Evolutionary conservation across 2,888 invertebrate genomes (phyloP), one percentile per base, ranked within the genome.

Genomic region (Cheilosia vulpina): DNA sequence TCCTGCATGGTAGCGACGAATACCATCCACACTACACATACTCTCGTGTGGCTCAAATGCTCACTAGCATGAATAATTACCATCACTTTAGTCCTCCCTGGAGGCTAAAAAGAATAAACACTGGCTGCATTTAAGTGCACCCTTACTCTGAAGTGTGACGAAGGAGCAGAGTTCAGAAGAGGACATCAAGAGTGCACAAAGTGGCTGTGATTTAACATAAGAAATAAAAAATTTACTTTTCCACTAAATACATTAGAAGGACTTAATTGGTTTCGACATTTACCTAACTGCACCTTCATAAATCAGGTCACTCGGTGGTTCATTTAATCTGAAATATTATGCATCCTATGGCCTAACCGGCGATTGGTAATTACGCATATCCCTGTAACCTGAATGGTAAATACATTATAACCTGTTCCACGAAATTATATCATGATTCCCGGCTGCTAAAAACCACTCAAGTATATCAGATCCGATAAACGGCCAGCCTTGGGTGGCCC

Each of bases 71-170:
- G 79, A 83, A 83, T 83, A 83, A 83, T 83, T 83, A 79, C 63
- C 79, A 57, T 83, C 83, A 73, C 79, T 83, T 79, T 58, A 75
- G 71, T 31, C 73, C 41, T 43, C 55, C 75, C 63, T 57, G 38
- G 60, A 58, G 79, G 58, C 69, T 83, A 65, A 73, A 73, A 83
- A 79, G 73, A 83, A 83, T 69, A 83, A 83, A 83, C 79, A 83
- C 73, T 75, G 58, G 58, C 79, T 79, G 69, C 68, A 52, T 57
- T 50, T 76, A 63, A 79, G 79, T 79, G 83, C 73, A 68, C 73
- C 63, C 43, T 58, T 50, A 73, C 47, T 73, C 34, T 83, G 52
- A 75, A 79, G 79, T 79, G 83, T 65, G 79, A 75, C 79, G 68
- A 63, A 79, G 83, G 68, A 83, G 73, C 73, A 73, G 38, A 68